Percentiles rank a stretch among this genome's conserved stretches.
phyloP scores from a whole-genome alignment of 2,113 vertebrate genomes.

The Pluvialis apricaria region DNA sequence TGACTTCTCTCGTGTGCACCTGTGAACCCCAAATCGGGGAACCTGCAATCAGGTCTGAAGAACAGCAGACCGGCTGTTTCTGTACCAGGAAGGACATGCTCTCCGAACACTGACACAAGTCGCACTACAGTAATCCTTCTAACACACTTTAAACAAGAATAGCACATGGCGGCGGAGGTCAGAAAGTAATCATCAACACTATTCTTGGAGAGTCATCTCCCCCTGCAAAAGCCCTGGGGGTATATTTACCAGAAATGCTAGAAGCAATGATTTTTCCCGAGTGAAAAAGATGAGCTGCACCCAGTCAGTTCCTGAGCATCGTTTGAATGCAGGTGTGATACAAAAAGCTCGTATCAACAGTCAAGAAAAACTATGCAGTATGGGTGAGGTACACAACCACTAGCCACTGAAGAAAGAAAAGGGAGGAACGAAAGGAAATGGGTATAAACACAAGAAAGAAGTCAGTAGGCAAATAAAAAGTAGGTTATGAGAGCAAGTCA shows the following conservation, averaged over 20 bases:
- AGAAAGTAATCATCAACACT: background rate
- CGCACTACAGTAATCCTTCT: background rate
- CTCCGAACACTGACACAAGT: background rate
- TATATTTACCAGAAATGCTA: background rate
- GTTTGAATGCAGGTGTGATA: background rate
- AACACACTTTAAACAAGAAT: background rate
- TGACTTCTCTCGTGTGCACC: background rate
- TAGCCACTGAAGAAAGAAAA: background rate
- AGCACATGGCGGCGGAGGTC: background rate
- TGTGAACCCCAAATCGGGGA: background rate
- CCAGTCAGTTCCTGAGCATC: background rate
- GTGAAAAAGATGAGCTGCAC: background rate
- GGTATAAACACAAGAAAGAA: background rate
- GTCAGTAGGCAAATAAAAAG: background rate
- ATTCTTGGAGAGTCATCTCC: background rate
- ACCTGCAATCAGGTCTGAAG: background rate
- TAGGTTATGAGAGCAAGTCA: background rate
- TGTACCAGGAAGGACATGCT: background rate
- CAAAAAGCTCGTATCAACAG: background rate
- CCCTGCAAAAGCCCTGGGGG: background rate
- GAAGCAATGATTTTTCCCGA: background rate
- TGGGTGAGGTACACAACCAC: background rate
- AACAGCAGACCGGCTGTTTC: background rate
- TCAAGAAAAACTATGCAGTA: background rate
- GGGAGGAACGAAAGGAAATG: rapidly evolving